phyloP scores from a whole-genome alignment of 2,113 vertebrate genomes.

The Alaudala cheleensis region DNA sequence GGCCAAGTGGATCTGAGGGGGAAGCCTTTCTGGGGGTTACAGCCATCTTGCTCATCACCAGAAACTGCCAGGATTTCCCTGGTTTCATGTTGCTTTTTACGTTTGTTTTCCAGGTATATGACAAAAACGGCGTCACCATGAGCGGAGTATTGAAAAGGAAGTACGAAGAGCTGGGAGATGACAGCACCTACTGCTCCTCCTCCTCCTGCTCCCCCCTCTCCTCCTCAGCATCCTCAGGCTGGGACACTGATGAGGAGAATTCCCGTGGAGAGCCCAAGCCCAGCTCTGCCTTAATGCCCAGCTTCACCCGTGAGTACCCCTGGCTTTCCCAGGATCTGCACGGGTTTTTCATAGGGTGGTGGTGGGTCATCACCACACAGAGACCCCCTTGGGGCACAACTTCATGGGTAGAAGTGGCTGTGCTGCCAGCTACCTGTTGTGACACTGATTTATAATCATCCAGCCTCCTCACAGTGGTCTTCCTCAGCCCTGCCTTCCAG shows the following conservation, averaged over 20 bases:
- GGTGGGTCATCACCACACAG: not conserved
- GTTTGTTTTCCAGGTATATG: conserved; percentile 72
- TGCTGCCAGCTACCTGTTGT: not conserved
- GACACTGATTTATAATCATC: not conserved
- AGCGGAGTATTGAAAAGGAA: conserved; percentile 92
- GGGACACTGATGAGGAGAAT: conserved; percentile 88
- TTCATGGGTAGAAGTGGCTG: not conserved
- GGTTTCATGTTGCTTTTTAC: not conserved
- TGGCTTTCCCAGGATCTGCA: not conserved
- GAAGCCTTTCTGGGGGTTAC: not conserved
- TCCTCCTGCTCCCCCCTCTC: conserved; percentile 85
- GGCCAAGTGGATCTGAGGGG: not conserved
- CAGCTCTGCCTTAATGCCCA: conserved; percentile 73
- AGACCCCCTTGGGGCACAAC: not conserved
- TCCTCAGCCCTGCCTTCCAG: not conserved
- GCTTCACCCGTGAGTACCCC: conserved; percentile 85
- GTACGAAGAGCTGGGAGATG: conserved; percentile 91
- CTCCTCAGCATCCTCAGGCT: conserved; percentile 81
- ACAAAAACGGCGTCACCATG: conserved; percentile 77
- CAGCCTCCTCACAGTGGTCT: not conserved
- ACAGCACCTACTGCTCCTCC: conserved; percentile 85
- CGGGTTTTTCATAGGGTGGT: rapidly evolving
- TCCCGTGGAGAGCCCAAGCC: conserved; percentile 79
- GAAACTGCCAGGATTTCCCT: not conserved
- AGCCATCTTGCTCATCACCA: not conserved